Conservation (phyloP, 2,113 vertebrate species). For the Elachura formosa region DNA sequence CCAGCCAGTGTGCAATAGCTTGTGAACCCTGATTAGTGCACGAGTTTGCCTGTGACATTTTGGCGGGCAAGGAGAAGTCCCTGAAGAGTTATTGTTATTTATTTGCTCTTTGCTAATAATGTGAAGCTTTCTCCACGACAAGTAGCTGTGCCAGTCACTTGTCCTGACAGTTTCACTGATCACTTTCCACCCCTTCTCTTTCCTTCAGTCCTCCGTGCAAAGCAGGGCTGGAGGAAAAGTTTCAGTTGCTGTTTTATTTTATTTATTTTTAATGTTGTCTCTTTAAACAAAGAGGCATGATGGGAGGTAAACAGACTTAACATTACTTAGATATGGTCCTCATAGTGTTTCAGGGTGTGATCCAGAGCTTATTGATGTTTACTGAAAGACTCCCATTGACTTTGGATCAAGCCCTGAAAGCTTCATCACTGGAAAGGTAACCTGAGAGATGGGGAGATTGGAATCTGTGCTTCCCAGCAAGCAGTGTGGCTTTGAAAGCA, state of each 20-base stretch:
- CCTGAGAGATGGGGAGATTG: constrained; percentile 55
- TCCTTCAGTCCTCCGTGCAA: background rate
- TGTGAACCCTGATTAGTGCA: background rate
- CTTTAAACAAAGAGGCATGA: constrained; percentile 26
- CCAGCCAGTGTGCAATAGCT: background rate
- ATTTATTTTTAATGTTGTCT: background rate
- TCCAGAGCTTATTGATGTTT: constrained; percentile 4
- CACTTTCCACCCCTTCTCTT: background rate
- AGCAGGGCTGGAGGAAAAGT: background rate
- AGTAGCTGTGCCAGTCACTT: background rate
- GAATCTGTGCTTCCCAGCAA: constrained; percentile 44
- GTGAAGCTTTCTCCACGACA: fast-evolving
- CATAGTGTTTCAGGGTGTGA: background rate
- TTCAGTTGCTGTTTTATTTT: background rate
- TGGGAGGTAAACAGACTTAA: constrained; percentile 17
- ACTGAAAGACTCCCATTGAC: background rate
- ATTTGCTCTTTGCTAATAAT: background rate
- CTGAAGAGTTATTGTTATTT: background rate
- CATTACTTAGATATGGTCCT: background rate
- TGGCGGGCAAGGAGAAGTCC: background rate
- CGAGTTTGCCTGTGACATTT: background rate
- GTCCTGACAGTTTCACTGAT: background rate
- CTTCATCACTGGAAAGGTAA: constrained; percentile 46
- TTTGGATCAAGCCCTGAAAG: constrained; percentile 13
- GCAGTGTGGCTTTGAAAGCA: constrained; percentile 15